A percentile compares a stretch with the other conserved stretches of the same genome.
Evolutionary conservation across 2,888 invertebrate species (phyloP).

Genomic region (Barypeithes pellucidus): DNA sequence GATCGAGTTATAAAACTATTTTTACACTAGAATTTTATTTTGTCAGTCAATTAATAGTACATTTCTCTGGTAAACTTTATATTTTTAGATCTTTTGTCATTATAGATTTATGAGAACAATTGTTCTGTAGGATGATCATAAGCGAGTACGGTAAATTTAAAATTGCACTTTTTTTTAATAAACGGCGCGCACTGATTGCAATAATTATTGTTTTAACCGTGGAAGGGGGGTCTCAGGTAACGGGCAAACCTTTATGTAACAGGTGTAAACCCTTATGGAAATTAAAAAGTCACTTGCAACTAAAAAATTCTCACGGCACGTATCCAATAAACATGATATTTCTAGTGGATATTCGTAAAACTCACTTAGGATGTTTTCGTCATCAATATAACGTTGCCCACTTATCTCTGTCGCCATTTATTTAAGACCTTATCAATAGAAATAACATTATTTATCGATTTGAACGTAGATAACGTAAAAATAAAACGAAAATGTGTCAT

Average conservation of each 20-base stretch:
- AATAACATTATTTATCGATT: conserved; percentile 14
- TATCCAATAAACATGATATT: neutral
- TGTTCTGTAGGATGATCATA: neutral
- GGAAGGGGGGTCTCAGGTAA: too few species aligned
- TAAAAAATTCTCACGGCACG: neutral
- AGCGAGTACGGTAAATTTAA: neutral
- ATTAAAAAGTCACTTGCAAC: neutral
- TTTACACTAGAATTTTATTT: conserved; percentile 15
- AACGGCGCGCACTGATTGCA: too few species aligned
- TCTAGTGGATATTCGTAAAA: neutral
- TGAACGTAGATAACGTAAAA: conserved; percentile 16
- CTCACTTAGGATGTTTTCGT: neutral
- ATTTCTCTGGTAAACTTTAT: neutral
- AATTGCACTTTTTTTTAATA: neutral
- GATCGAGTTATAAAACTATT: conserved; percentile 16
- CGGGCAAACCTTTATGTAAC: too few species aligned
- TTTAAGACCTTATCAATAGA: conserved; percentile 20
- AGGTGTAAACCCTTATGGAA: too few species aligned
- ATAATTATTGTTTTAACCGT: too few species aligned
- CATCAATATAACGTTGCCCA: conserved; percentile 17
- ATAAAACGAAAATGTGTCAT: conserved; percentile 27
- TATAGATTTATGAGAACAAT: conserved; percentile 2
- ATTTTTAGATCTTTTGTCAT: conserved; percentile 20
- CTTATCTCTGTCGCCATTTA: conserved; percentile 28
- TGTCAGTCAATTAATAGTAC: neutral